Evolutionary conservation across 2,113 vertebrate species (phyloP), one percentile per base, ranked within the genome.

Genomic region (Oncorhynchus nerka): DNA sequence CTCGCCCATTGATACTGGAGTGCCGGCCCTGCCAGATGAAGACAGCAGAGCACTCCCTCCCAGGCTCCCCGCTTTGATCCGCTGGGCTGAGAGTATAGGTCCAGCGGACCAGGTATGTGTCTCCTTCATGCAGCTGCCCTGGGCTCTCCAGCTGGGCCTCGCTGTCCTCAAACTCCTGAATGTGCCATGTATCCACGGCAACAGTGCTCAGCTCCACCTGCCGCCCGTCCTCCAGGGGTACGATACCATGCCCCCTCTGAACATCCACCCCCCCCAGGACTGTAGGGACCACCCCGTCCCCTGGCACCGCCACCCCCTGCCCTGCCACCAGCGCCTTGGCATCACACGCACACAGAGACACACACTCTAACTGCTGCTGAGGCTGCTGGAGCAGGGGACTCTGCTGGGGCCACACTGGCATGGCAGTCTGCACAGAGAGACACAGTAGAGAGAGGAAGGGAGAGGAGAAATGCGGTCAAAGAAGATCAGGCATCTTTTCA

Each of bases 11-110:
- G 76, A 83, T 82, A 0, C 39, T 69, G 34, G 93, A 93, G 68
- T 83, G 84, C 0, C 85, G 75, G 2, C 94, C 93, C 32, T 89
- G 88, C 94, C 94, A 95, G 85, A 94, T 79, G 79, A 94, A 95
- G 77, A 91, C 86, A 19, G 88, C 89, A 0, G 81, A 85, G 74
- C 71, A 81, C 64, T 92, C 89, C 12, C 71, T 76, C 28, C 30
- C 74, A 0, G 77, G 16, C 32, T 0, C 32, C 0, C 12, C 16
- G 51, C 11, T 68, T 4, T 55, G 2, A 2, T 83, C 84, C 3
- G 82, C 83, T 1, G 76, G 1, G 48, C 69, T 64, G 74, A 72
- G 65, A 66, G 4, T 75, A 83, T 93, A 93, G 0, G 77, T 92
- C 94, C 93, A 94, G 84, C 90, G 83, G 59, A 94, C 55, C 74